Base-by-base conservation (phyloP, 1,140 invertebrate genomes). In the Phocides pigmalion region DNA sequence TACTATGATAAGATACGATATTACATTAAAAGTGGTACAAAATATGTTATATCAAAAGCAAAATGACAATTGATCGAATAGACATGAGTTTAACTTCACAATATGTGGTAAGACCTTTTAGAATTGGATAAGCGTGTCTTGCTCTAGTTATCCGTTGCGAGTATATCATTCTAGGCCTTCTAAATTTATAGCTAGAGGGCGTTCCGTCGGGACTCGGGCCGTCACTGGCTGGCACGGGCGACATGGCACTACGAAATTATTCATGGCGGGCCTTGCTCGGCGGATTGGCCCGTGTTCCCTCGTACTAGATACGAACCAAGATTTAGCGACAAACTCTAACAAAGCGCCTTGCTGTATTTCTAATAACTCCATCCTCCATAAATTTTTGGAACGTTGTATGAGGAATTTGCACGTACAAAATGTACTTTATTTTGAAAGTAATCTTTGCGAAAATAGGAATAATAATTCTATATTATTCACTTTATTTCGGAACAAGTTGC, bases 221-320 rank as follows among this genome's bases (percentile, higher is more conserved):
- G 76, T 78, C 79, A 62, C 70, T 64, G 69, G 51, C 70, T 84
- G 79, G 82, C 58, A 84, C 80, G 62, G 66, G 37, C 67, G 62
- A 64, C 68, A 69, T 61, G 72, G 62, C 68, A 54, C 46, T 59
- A 63, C 69, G 53, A 81, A 83, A 84, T 84, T 82, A 84, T 84
- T 84, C 82, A 84, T 82, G 65, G 67, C 53, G 61, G 12, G 66
- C 70, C 76, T 70, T 80, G 50, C 58, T 78, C 53, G 50, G 41
- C 15, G 54, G 70, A 79, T 74, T 71, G 72, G 70, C 66, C 54
- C 68, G 64, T 69, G 64, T 66, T 51, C 64, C 49, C 56, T 68
- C 64, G 76, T 77, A 65, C 74, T 76, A 74, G 76, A 76, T 70
- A 79, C 74, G 66, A 46, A 63, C 25, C 41, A 44, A 51, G 64